Conservation (phyloP, 2,888 invertebrate genomes). For the Pardosa pseudoannulata region DNA sequence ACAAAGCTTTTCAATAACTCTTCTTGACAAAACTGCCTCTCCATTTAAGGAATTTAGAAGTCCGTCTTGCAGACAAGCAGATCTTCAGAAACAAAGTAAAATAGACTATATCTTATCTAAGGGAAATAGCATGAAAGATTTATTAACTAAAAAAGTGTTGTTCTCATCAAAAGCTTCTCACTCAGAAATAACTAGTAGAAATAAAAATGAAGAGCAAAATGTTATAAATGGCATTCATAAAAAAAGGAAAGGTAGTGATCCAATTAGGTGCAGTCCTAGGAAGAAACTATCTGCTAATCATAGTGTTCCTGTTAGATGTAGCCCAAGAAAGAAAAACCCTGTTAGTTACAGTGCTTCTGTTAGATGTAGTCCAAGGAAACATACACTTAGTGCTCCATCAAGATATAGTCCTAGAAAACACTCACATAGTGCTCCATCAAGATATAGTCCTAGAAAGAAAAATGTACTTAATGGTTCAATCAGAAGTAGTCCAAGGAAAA, state of each 20-base stretch:
- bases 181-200: background rate
- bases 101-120: background rate
- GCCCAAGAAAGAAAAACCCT: conserved; percentile 46
- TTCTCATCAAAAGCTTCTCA: background rate
- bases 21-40: background rate
- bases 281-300: too few species aligned
- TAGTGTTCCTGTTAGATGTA: too few species aligned
- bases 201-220: background rate
- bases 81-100: background rate
- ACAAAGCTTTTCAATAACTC: background rate
- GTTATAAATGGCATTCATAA: background rate
- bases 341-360: background rate
- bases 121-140: conserved; percentile 2
- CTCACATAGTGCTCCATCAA: too few species aligned
- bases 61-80: background rate
- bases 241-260: background rate
- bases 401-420: too few species aligned
- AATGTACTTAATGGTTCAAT: too few species aligned
- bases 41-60: background rate
- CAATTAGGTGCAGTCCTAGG: too few species aligned
- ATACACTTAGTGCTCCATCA: too few species aligned
- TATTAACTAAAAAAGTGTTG: background rate
- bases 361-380: too few species aligned
- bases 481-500: conserved; percentile 51
- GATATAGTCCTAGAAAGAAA: too few species aligned